These are phyloP conservation scores for Oscheius myriophilus DNA, from an alignment of 2,888 invertebrate genomes.

Conservation along the genomic window DNA sequence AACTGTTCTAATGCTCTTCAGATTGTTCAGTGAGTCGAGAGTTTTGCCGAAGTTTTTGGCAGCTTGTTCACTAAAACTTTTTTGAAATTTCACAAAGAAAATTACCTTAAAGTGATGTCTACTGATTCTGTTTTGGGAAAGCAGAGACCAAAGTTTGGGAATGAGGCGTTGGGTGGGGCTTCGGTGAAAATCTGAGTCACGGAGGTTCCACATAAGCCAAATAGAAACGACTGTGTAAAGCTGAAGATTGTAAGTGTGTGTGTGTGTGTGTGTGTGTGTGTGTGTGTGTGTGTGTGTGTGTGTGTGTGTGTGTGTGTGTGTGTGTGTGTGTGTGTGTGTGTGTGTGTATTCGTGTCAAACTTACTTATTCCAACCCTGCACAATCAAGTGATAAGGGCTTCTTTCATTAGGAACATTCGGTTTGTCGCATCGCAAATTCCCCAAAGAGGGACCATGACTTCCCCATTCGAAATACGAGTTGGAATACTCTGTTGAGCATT, in stretches of 20 bases:
- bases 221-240: not conserved
- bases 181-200: constrained; percentile 6
- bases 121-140: constrained; percentile 6
- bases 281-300: too few species aligned
- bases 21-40: not conserved
- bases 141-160: constrained; percentile 17
- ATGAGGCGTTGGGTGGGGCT: constrained; percentile 1
- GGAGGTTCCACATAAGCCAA: constrained; percentile 14
- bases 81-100: too few species aligned
- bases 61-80: too few species aligned
- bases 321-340: too few species aligned
- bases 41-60: not conserved
- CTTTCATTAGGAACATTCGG: constrained; percentile 27
- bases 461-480: constrained; percentile 9
- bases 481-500: constrained; percentile 15
- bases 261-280: too few species aligned
- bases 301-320: too few species aligned
- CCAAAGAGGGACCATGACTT: constrained; percentile 20
- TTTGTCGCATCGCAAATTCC: constrained; percentile 15
- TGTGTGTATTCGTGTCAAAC: not conserved
- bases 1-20: constrained; percentile 4
- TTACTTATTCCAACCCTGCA: constrained; percentile 22
- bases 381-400: constrained; percentile 1
- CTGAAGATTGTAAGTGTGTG: not conserved
- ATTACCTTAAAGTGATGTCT: constrained; percentile 2